Percentiles rank a stretch among this genome's conserved stretches.
Evolutionary conservation across 2,797 vertebrate genomes (phyloP).

Genomic region (Alectoris magna): DNA sequence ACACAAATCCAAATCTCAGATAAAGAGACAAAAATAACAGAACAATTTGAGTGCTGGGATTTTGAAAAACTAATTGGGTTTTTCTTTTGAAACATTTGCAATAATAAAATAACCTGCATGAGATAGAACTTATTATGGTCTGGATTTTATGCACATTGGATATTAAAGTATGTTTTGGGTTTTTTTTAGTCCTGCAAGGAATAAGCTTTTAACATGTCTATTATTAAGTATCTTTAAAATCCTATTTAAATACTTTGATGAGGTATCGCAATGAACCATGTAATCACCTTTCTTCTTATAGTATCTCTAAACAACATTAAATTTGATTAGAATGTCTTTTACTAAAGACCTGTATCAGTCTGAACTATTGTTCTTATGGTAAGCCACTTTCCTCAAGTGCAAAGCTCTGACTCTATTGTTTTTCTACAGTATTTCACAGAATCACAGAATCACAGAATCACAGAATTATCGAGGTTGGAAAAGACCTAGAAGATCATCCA

Average conservation of each 20-base stretch:
- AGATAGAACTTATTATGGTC: neutral
- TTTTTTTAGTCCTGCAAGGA: neutral
- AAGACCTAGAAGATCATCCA: too few relatives aligned
- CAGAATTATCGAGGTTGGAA: too few relatives aligned
- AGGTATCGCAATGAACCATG: neutral
- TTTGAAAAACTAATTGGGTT: too few relatives aligned
- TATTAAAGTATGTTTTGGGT: neutral
- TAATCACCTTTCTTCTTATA: neutral
- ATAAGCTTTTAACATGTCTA: neutral
- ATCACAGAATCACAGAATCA: too few relatives aligned
- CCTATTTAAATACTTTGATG: neutral
- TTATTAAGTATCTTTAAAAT: neutral
- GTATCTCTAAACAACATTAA: neutral
- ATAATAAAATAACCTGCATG: neutral
- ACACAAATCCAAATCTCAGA: too few relatives aligned
- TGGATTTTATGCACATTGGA: neutral
- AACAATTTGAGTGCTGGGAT: too few relatives aligned
- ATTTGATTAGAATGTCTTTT: neutral
- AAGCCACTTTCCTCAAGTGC: neutral
- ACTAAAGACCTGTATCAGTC: neutral
- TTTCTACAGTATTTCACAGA: neutral
- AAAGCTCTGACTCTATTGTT: neutral
- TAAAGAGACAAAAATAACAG: too few relatives aligned
- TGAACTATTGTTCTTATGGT: neutral
- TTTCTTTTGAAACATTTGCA: too few relatives aligned